A percentile compares a stretch with the other conserved stretches of the same genome.
Conservation (phyloP, 2,888 invertebrate species). For the Melipona beecheii region DNA sequence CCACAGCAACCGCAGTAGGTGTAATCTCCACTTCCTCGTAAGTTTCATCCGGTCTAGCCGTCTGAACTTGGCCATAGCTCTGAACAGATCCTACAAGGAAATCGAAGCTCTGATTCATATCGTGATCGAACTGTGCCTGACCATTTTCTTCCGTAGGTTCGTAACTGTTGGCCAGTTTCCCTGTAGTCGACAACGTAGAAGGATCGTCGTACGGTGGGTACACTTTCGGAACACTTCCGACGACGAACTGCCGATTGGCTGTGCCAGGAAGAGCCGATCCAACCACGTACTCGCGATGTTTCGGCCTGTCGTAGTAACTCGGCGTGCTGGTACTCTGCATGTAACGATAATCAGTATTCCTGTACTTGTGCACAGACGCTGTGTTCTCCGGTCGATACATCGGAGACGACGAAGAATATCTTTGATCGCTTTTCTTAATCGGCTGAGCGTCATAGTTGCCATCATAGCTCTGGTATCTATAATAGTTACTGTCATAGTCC, state of each 20-base stretch:
- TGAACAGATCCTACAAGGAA: slow-evolving; percentile 63
- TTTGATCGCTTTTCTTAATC: slow-evolving; percentile 77
- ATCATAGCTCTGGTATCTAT: slow-evolving; percentile 76
- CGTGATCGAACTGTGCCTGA: slow-evolving; percentile 60
- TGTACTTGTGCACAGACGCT: slow-evolving; percentile 70
- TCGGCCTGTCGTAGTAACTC: slow-evolving; percentile 75
- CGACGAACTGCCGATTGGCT: slow-evolving; percentile 86
- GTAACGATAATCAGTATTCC: slow-evolving; percentile 79
- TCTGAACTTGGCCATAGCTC: slow-evolving; percentile 54
- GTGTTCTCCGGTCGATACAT: slow-evolving; percentile 75
- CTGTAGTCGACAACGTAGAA: slow-evolving; percentile 36
- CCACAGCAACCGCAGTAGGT: slow-evolving; percentile 81
- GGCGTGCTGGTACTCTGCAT: slow-evolving; percentile 75
- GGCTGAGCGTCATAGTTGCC: slow-evolving; percentile 82
- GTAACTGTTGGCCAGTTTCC: slow-evolving; percentile 50
- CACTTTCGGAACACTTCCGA: slow-evolving; percentile 88
- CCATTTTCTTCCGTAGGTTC: slow-evolving; percentile 60
- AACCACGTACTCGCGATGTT: slow-evolving; percentile 46
- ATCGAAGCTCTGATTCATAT: slow-evolving; percentile 61
- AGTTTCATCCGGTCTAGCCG: slow-evolving; percentile 59
- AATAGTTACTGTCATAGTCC: slow-evolving; percentile 71
- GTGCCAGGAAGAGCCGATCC: slow-evolving; percentile 42
- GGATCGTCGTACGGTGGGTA: slow-evolving; percentile 67
- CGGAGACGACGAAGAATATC: slow-evolving; percentile 66
- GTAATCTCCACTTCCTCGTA: slow-evolving; percentile 80